Evolutionary conservation across 2,888 invertebrate genomes (phyloP).

Genomic region (Eudemis profundana): DNA sequence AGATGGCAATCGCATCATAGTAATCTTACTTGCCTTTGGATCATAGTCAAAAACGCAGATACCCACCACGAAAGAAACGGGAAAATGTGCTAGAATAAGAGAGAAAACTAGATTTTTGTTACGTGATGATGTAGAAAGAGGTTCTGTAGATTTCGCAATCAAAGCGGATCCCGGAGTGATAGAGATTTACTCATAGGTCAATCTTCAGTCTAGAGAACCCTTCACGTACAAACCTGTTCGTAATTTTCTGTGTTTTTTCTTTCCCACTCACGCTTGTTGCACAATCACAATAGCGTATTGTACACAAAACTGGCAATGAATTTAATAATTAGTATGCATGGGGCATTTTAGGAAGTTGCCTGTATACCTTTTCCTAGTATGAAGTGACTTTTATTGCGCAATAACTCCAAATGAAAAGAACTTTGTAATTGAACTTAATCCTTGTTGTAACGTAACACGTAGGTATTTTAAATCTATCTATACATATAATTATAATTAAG

Average conservation of each 20-base stretch:
- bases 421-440: slow-evolving; percentile 10
- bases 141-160: no score
- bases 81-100: no score
- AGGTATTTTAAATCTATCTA: no score
- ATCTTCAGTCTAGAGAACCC: neutral
- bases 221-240: neutral
- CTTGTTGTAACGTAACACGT: neutral
- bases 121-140: no score
- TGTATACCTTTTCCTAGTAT: slow-evolving; percentile 51
- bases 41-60: no score
- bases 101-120: no score
- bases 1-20: no score
- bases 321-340: slow-evolving; percentile 60
- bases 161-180: no score
- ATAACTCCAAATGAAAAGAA: slow-evolving; percentile 39
- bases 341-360: slow-evolving; percentile 56
- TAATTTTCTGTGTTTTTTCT: slow-evolving; percentile 47
- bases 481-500: no score
- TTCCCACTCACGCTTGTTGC: slow-evolving; percentile 53
- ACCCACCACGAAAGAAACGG: no score
- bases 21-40: no score
- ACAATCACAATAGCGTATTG: slow-evolving; percentile 57
- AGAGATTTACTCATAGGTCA: no score
- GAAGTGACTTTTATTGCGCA: slow-evolving; percentile 49
- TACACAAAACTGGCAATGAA: slow-evolving; percentile 58